These are phyloP conservation scores for Podarcis lilfordi DNA, from an alignment of 2,797 vertebrate species.

Conservation along the genomic window DNA sequence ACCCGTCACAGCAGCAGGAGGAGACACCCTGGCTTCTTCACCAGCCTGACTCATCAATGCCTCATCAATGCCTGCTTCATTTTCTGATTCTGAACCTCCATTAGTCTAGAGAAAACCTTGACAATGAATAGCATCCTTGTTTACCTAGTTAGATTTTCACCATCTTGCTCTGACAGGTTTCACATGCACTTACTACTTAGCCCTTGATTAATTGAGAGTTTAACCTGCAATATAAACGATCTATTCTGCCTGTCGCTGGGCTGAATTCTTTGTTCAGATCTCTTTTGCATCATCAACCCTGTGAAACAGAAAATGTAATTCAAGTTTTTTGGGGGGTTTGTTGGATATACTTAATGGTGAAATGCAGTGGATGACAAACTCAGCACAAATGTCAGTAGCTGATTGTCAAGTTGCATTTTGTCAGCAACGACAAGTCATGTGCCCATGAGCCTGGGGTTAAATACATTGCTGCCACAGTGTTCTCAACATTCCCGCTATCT, in stretches of 20 bases:
- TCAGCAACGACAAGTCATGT: neutral
- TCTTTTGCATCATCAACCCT: accelerated
- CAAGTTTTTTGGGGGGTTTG: neutral
- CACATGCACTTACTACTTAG: neutral
- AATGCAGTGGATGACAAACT: slow-evolving; percentile 11
- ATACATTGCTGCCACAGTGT: accelerated
- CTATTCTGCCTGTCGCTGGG: accelerated
- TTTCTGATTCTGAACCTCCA: neutral
- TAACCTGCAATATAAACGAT: neutral
- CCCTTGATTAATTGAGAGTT: neutral
- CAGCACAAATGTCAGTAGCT: neutral
- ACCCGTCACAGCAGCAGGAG: too few species aligned
- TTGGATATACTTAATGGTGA: neutral
- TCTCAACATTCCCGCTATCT: accelerated
- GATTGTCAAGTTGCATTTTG: slow-evolving; percentile 18
- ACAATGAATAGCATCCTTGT: neutral
- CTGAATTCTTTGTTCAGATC: slow-evolving; percentile 15
- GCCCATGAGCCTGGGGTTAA: slow-evolving; percentile 21
- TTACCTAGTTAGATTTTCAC: neutral
- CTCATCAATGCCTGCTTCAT: too few species aligned
- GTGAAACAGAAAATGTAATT: neutral
- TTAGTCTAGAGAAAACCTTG: neutral
- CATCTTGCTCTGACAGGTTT: neutral
- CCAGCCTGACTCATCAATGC: too few species aligned
- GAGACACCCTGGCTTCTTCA: too few species aligned